Base-by-base conservation (phyloP, 2,888 invertebrate species). In the Eudemis profundana region DNA sequence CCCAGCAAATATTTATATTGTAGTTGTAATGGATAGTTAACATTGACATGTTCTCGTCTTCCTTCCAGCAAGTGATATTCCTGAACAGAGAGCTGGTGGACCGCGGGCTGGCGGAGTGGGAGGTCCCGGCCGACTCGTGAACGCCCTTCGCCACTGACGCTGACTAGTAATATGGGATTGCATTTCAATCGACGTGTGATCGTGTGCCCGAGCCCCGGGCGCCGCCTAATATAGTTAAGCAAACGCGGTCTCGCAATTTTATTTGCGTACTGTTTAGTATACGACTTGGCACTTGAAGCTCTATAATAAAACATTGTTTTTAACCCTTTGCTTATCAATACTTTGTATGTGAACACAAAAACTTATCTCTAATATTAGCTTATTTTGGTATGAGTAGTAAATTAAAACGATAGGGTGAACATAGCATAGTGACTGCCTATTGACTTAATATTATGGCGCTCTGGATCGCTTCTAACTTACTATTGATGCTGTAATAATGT, bases 51-150 rank as follows among this genome's bases (percentile, higher is more conserved):
- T 1, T 10, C 15, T 21, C 7, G 12, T 74, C 76, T 72, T 75
- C 66, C 67, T 93, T 94, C 66, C 94, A 94, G 92, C 94, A 97
- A 94, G 94, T 96, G 75, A 94, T 97, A 90, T 96, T 96, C 87
- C 94, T 98, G 75, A 98, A 98, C 86, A 94, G 96, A 80, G 97
- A 97, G 91, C 93, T 98, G 78, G 96, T 97, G 75, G 95, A 96
- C 75, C 94, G 95, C 85, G 97, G 97, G 61, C 94, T 95, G 78
- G 98, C 97, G 57, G 95, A 95, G 81, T 96, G 96, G 95, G 92
- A 91, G 69, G 84, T 94, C 69, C 90, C 92, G 61, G 74, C 82
- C 4, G 92, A 92, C 76, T 89, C 90, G 84, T 91, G 90, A 91
- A 79, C 77, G 62, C 66, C 59, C 61, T 44, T 46, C 46, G 42